Conservation (phyloP, 2,888 invertebrate species). For the Sclerodermus sp. region DNA sequence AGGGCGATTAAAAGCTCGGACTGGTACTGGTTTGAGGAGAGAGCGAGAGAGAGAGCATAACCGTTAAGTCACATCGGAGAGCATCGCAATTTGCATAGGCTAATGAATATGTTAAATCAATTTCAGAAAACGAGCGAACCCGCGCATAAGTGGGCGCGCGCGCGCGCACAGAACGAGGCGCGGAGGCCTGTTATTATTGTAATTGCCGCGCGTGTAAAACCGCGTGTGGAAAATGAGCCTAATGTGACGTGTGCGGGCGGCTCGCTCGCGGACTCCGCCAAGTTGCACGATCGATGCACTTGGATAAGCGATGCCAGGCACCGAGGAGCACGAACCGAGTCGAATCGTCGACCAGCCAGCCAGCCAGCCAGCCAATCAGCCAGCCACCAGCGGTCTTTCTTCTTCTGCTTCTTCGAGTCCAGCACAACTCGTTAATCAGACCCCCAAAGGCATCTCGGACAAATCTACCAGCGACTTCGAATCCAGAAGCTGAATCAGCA, state of each 20-base stretch:
- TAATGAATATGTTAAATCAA: slow-evolving; percentile 57
- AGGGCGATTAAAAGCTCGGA: no score
- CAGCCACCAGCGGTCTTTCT: no score
- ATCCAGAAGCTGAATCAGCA: no score
- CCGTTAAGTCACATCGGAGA: no score
- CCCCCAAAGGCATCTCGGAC: slow-evolving; percentile 3
- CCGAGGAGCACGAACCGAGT: background rate
- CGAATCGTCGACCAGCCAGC: background rate
- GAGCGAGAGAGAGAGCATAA: no score
- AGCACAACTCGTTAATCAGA: background rate
- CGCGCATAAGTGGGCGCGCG: slow-evolving; percentile 32
- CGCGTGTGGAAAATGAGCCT: slow-evolving; percentile 54
- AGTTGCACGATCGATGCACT: no score
- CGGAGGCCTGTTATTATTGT: slow-evolving; percentile 55
- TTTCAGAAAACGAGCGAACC: slow-evolving; percentile 48
- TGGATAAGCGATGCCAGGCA: no score
- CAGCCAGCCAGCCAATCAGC: no score
- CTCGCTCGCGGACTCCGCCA: no score
- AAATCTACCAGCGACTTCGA: no score
- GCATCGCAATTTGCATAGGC: slow-evolving; percentile 47
- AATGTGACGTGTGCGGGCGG: slow-evolving; percentile 53
- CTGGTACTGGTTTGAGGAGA: no score
- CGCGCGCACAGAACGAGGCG: slow-evolving; percentile 33
- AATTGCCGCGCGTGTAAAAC: slow-evolving; percentile 54
- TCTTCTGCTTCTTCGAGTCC: no score